These are phyloP conservation scores for Nesidiocoris tenuis DNA, from an alignment of 2,888 invertebrate species.

Conservation along the genomic window DNA sequence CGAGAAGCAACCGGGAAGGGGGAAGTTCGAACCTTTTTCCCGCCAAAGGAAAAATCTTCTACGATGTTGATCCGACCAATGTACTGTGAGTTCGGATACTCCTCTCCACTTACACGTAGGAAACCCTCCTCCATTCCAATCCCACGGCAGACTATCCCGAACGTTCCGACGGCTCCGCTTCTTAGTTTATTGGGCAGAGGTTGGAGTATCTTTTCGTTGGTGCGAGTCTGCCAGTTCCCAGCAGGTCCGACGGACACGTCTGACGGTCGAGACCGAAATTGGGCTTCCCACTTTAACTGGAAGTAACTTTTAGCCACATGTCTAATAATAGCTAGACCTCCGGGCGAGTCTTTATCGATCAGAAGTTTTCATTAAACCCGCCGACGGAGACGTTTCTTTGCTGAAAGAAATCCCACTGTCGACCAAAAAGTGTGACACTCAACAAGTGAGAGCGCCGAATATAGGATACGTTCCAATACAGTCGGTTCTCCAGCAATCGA, in stretches of 20 bases:
- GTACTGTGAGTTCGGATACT: conserved; percentile 9
- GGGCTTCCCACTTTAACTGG: not conserved
- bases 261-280: not conserved
- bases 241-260: not conserved
- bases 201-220: not conserved
- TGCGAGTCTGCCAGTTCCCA: not conserved
- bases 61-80: conserved; percentile 29
- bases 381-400: too few species aligned
- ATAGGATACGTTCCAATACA: too few species aligned
- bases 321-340: not conserved
- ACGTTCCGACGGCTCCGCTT: too few species aligned
- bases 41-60: not conserved
- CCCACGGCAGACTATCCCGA: not conserved
- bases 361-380: not conserved
- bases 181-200: not conserved
- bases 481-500: too few species aligned
- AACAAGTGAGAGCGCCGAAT: too few species aligned
- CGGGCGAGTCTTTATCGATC: not conserved
- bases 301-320: not conserved
- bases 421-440: too few species aligned
- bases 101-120: not conserved
- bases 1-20: not conserved
- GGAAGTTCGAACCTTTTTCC: not conserved
- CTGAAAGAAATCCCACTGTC: too few species aligned
- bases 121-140: not conserved